Evolutionary conservation across 2,113 vertebrate species (phyloP).

Genomic region (Tinamus guttatus): DNA sequence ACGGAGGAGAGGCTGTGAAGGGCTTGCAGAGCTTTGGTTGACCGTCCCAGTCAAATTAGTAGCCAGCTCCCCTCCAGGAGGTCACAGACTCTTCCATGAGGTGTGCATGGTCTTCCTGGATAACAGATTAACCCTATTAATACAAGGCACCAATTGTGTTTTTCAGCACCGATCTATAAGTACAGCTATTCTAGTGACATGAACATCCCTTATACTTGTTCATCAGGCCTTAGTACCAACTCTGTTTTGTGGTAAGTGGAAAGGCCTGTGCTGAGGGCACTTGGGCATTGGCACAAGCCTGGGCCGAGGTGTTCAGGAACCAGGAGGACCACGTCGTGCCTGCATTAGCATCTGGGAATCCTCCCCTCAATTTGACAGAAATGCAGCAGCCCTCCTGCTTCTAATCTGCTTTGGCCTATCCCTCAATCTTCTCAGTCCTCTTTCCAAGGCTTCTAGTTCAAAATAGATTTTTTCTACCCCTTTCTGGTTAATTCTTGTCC

Average conservation of each 20-base stretch:
- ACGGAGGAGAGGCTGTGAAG: neutral
- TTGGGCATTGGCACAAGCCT: neutral
- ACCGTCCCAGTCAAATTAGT: neutral
- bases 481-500: neutral
- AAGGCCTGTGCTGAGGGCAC: neutral
- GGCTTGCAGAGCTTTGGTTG: neutral
- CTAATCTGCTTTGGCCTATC: neutral
- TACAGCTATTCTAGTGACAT: neutral
- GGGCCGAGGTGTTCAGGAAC: neutral
- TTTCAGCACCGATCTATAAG: neutral
- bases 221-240: neutral
- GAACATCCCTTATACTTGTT: neutral
- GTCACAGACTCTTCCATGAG: neutral
- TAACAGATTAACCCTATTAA: neutral
- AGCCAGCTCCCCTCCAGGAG: neutral
- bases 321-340: neutral
- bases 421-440: neutral
- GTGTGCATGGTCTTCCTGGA: neutral
- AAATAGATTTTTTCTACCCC: neutral
- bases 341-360: neutral
- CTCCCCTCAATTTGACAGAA: neutral
- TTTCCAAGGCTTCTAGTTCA: neutral
- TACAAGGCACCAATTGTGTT: neutral
- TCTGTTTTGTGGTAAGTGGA: neutral
- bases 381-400: neutral